Base-by-base conservation (phyloP, 2,113 vertebrate species). In the Danionella cerebrum region DNA sequence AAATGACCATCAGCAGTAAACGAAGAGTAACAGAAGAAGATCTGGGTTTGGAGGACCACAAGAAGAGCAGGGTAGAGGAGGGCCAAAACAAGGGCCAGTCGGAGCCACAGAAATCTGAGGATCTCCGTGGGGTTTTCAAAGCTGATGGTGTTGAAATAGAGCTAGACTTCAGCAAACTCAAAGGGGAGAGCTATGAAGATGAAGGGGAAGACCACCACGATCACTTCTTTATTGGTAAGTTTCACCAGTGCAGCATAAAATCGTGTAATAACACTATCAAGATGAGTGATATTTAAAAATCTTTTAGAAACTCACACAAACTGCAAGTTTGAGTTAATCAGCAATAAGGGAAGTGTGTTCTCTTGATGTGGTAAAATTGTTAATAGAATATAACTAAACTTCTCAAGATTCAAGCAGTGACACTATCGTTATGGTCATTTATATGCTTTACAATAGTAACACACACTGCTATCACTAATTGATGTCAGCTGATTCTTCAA, bases 201-300 rank as follows among this genome's bases (percentile, higher is more conserved):
- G 53, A 69, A 1, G 65, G 75, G 0, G 67, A 78, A 0, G 73
- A 77, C 1, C n/a, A 72, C 12, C 35, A 2, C 3, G 79, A 85
- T 45, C 71, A 65, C 3, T 88, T 80, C 75, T 84, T 79, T 27
- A 87, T 89, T 2, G 89, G 88, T 89, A 51, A 82, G 81, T 57
- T 36, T 36, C 11, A n/a, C 9, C 5, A 2, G 29, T 33, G 1
- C 29, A 33, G 9, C 9, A 33, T 33, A 33, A n/a, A n/a, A n/a
- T n/a, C n/a, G n/a, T n/a, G n/a, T n/a, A n/a, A n/a, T n/a, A n/a
- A n/a, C n/a, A n/a, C n/a, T n/a, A n/a, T n/a, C n/a, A n/a, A n/a
- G n/a, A n/a, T n/a, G n/a, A n/a, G n/a, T n/a, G n/a, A n/a, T n/a
- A n/a, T n/a, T n/a, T n/a, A n/a, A n/a, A n/a, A n/a, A n/a, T n/a